phyloP scores from a whole-genome alignment of 2,888 invertebrate genomes.

The Meghimatium bilineatum region DNA sequence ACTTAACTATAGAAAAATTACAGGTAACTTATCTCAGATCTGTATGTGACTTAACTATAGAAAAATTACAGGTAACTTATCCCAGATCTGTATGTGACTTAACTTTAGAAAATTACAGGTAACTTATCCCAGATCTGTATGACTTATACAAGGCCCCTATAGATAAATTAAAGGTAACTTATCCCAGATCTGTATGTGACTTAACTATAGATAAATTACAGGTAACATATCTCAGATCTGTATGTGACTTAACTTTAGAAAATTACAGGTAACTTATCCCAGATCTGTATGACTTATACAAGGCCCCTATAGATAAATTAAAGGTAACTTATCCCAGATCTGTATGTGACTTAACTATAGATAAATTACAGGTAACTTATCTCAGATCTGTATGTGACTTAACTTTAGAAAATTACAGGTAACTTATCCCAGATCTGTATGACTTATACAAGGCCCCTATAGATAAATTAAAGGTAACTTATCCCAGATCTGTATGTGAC shows the following conservation, averaged over 20 bases:
- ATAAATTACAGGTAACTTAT: conserved; percentile 72
- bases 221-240: no score
- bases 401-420: no score
- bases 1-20: no score
- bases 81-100: not conserved
- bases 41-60: conserved; percentile 66
- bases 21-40: no score
- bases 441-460: conserved; percentile 54
- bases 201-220: no score
- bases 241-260: conserved; percentile 70
- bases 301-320: no score
- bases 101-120: no score
- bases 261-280: conserved; percentile 68
- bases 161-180: conserved; percentile 72
- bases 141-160: conserved; percentile 54
- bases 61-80: conserved; percentile 72
- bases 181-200: no score
- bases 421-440: no score
- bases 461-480: conserved; percentile 72
- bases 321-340: no score
- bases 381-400: not conserved
- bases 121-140: no score
- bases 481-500: no score
- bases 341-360: conserved; percentile 66
- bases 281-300: not conserved